Evolutionary conservation across 2,113 vertebrate genomes (phyloP), one percentile per base, ranked within the genome.

Genomic region (Asarcornis scutulata): DNA sequence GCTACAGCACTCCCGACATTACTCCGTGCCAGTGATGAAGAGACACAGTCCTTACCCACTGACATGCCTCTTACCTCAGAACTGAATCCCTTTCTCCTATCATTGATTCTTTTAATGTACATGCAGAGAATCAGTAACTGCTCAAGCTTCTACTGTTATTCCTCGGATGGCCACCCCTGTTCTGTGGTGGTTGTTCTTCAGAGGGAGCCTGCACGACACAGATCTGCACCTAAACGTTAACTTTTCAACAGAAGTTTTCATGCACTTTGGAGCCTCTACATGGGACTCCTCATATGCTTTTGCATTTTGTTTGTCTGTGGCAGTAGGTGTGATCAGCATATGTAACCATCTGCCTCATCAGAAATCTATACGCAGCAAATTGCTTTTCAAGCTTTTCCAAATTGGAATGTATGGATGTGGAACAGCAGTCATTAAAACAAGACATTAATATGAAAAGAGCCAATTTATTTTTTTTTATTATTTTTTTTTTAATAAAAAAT

Each of bases 301-400:
- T 88, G 92, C 93, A 95, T 96, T 96, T 96, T 94, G 96, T 94
- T 95, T 96, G 73, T 27, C 74, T 94, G 76, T 92, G 89, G 89
- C 86, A 90, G 97, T 88, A 97, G 94, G 97, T 98, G 97, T 96
- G 96, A 97, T 96, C 96, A 97, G 96, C 59, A 32, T 92, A 96
- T 58, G 96, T 59, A 97, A 96, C 97, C 97, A 97, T 94, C 96
- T 97, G 97, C 93, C 96, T 97, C 91, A 93, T 82, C 92, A 64
- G 60, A 96, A 95, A 97, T 93, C 95, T 95, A 67, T 96, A 97
- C 93, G 94, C 91, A 96, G 71, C 77, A 92, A 96, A 95, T 92
- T 71, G 53, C 95, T 97, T 96, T 96, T 96, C 84, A 96, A 93
- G 94, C 92, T 93, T 92, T 90, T 97, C 86, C 95, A 96, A 97